Conservation (phyloP, 2,888 invertebrate genomes). For the Ganaspis brasiliensis region DNA sequence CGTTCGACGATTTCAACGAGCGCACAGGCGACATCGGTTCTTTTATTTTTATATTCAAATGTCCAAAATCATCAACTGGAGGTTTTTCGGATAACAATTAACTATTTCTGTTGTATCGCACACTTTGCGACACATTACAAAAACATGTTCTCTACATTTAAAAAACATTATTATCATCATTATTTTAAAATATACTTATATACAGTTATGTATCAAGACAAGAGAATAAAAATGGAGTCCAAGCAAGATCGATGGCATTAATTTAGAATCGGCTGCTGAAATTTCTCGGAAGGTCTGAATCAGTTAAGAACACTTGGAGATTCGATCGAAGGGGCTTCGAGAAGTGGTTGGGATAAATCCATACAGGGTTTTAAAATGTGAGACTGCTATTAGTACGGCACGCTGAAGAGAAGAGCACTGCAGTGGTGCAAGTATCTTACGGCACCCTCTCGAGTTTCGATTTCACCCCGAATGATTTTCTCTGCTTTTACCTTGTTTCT, state of each 20-base stretch:
- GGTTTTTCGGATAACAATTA: no score
- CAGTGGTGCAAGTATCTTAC: constrained; percentile 57
- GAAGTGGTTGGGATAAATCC: constrained; percentile 40
- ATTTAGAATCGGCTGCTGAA: background rate
- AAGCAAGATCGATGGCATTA: background rate
- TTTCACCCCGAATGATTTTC: constrained; percentile 65
- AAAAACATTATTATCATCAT: no score
- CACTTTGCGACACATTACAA: no score
- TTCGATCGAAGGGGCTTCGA: constrained; percentile 26
- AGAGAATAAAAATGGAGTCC: background rate
- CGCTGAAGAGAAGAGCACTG: background rate
- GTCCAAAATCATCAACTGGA: background rate
- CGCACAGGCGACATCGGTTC: constrained; percentile 67
- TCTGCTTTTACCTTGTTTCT: constrained; percentile 46
- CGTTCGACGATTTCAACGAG: constrained; percentile 71
- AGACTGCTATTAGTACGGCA: constrained; percentile 38
- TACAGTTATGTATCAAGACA: no score
- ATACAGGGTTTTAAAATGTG: constrained; percentile 37
- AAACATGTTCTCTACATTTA: no score
- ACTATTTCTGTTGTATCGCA: background rate
- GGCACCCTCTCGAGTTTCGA: constrained; percentile 65
- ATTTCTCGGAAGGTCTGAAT: constrained; percentile 13
- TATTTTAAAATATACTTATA: no score
- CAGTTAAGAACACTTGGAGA: constrained; percentile 38
- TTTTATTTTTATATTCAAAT: constrained; percentile 21